Evolutionary conservation across 2,797 vertebrate genomes (phyloP).

Genomic region (Lateolabrax maculatus): DNA sequence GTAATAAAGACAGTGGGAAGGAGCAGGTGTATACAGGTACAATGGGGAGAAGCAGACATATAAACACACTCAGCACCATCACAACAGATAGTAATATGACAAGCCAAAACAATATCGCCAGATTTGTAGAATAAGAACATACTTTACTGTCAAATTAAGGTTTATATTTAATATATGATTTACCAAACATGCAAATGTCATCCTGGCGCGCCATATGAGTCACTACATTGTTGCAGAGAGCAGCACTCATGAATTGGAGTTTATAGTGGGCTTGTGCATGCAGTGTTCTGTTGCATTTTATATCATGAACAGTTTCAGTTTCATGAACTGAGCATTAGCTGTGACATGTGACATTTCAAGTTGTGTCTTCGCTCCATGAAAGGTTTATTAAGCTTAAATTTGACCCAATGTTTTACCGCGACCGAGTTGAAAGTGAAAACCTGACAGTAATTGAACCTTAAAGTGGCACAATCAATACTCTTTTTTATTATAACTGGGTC

Average conservation of each 20-base stretch:
- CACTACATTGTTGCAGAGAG: neutral
- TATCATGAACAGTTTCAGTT: neutral
- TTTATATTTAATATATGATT: constrained; percentile 40
- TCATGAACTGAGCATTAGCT: constrained; percentile 5
- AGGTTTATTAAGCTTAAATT: neutral
- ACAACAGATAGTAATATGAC: constrained; percentile 44
- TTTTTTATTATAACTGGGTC: neutral
- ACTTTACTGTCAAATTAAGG: constrained; percentile 46
- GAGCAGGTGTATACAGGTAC: constrained; percentile 68
- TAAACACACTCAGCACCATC: constrained; percentile 34
- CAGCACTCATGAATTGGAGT: neutral
- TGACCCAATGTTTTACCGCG: neutral
- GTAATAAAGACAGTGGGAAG: constrained; percentile 79
- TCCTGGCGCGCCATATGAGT: neutral
- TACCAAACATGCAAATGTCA: constrained; percentile 29
- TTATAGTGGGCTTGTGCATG: neutral
- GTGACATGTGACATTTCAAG: constrained; percentile 2
- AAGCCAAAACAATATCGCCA: constrained; percentile 34
- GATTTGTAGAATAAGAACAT: constrained; percentile 34
- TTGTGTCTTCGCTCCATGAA: neutral
- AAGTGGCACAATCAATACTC: neutral
- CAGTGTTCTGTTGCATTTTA: neutral
- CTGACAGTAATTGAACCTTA: neutral
- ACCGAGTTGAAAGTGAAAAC: neutral
- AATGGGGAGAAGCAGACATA: constrained; percentile 47